Conservation (phyloP, 2,888 invertebrate genomes). For the Folsomia manolachei region DNA sequence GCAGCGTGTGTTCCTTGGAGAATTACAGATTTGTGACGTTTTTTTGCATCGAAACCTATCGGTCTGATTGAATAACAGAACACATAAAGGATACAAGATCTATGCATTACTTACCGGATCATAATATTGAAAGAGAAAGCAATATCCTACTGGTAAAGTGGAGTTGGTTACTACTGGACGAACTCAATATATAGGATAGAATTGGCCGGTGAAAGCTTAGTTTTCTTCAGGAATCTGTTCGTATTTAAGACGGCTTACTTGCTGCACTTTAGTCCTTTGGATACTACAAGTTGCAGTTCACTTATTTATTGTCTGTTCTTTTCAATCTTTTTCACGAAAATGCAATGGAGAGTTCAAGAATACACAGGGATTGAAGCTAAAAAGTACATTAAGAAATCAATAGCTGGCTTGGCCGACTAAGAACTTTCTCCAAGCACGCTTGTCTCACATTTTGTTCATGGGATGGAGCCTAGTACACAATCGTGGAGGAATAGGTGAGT, state of each 20-base stretch:
- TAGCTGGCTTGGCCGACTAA: constrained; percentile 14
- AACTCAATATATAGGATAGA: too few relatives aligned
- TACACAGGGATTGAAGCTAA: constrained; percentile 18
- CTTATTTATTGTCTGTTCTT: neutral
- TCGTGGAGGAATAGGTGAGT: too few relatives aligned
- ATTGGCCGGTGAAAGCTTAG: neutral
- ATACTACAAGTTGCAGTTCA: neutral
- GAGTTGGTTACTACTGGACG: too few relatives aligned
- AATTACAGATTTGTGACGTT: too few relatives aligned
- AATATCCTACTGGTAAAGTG: neutral
- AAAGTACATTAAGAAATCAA: constrained; percentile 32
- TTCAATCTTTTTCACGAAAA: neutral
- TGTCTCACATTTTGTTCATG: neutral
- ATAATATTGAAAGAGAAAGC: neutral
- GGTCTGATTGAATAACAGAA: too few relatives aligned
- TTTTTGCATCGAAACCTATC: too few relatives aligned
- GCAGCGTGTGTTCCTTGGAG: too few relatives aligned
- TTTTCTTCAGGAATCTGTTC: neutral
- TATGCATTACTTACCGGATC: neutral
- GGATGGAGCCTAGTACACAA: too few relatives aligned
- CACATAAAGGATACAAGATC: too few relatives aligned
- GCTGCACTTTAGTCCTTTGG: neutral
- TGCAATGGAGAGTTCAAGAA: neutral
- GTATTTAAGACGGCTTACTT: neutral
- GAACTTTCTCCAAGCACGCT: neutral